A percentile compares a stretch with the other conserved stretches of the same genome.
Evolutionary conservation across 2,888 invertebrate genomes (phyloP).

Genomic region (Carabus problematicus): DNA sequence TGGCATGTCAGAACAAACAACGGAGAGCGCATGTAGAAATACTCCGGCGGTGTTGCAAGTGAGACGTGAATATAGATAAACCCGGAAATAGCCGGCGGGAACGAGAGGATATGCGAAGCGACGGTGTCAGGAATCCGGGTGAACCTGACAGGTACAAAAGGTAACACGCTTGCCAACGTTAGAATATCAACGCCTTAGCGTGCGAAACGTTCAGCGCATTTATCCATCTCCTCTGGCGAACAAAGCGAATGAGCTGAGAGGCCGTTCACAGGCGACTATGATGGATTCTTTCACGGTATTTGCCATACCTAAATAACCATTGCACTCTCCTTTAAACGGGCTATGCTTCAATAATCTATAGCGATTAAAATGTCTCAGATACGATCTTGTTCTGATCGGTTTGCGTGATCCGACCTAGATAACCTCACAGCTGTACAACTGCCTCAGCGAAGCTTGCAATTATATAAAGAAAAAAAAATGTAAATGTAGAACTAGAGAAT

Average conservation of each 20-base stretch:
- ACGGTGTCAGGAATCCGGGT: slow-evolving; percentile 14
- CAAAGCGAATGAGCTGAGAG: slow-evolving; percentile 10
- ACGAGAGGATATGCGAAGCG: slow-evolving; percentile 3
- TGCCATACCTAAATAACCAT: slow-evolving; percentile 6
- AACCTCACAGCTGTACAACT: not conserved
- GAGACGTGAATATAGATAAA: slow-evolving; percentile 2
- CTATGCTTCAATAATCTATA: slow-evolving; percentile 5
- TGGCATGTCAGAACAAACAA: too few species aligned
- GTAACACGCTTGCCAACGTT: slow-evolving; percentile 16
- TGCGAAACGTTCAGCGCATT: slow-evolving; percentile 11
- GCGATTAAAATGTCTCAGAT: slow-evolving; percentile 14
- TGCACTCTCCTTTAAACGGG: not conserved
- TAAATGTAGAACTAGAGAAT: not conserved
- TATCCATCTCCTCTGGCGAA: slow-evolving; percentile 17
- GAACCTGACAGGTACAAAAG: slow-evolving; percentile 18
- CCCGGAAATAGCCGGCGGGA: slow-evolving; percentile 8
- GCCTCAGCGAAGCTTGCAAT: not conserved
- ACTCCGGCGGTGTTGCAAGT: too few species aligned
- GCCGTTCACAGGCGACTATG: slow-evolving; percentile 3
- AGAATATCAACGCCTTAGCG: slow-evolving; percentile 17
- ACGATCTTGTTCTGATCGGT: not conserved
- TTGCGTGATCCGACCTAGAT: not conserved
- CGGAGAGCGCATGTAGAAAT: too few species aligned
- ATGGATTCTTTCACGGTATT: slow-evolving; percentile 14
- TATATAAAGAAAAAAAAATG: slow-evolving; percentile 3